A percentile compares a stretch with the other conserved stretches of the same genome.
These are phyloP conservation scores for Philhelius pedissequus DNA, from an alignment of 2,888 invertebrate genomes.

Conservation along the genomic window DNA sequence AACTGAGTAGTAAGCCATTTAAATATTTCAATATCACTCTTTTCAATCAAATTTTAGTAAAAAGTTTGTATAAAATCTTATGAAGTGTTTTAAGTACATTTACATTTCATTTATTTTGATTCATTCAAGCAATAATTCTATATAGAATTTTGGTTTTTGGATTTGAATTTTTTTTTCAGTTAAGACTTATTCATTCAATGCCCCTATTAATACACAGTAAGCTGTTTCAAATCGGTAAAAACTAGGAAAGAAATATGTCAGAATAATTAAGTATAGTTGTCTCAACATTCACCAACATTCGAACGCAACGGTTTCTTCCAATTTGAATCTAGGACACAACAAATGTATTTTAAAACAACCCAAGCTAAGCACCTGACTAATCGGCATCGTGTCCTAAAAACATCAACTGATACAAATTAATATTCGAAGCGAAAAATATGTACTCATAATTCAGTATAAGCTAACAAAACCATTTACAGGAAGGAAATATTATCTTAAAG, in stretches of 20 bases:
- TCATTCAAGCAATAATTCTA: too few species aligned
- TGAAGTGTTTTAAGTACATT: too few species aligned
- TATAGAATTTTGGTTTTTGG: too few species aligned
- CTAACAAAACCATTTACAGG: background rate
- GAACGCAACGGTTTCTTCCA: slow-evolving; percentile 5
- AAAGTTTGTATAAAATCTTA: too few species aligned
- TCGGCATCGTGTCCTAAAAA: background rate
- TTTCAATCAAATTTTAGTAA: too few species aligned
- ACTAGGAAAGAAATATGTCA: background rate
- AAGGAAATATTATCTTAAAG: slow-evolving; percentile 6
- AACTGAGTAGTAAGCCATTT: too few species aligned
- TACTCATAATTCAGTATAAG: background rate
- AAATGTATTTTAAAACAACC: background rate
- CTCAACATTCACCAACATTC: background rate
- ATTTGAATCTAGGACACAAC: slow-evolving; percentile 1
- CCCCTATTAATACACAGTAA: too few species aligned
- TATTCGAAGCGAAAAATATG: background rate
- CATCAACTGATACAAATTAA: background rate
- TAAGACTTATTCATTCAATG: too few species aligned
- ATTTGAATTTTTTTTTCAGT: too few species aligned
- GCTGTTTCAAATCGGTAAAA: background rate
- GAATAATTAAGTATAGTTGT: background rate
- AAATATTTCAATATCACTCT: too few species aligned
- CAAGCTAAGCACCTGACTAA: background rate
- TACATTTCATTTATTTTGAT: too few species aligned